Evolutionary conservation across 2,888 invertebrate genomes (phyloP).

Genomic region (Acronicta psi): DNA sequence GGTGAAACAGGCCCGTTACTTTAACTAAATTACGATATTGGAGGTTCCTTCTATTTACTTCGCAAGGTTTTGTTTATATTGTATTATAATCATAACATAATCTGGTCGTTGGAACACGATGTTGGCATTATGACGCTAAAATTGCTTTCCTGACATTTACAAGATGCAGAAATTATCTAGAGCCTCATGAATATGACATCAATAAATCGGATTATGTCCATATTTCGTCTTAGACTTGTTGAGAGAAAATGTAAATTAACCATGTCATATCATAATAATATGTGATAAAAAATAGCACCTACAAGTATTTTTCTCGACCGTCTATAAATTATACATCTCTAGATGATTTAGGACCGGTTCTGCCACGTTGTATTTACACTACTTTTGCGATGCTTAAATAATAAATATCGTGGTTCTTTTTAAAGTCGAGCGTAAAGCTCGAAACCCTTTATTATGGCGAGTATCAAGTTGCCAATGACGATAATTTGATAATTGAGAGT

Average conservation of each 20-base stretch:
- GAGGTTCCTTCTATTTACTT: too few species aligned
- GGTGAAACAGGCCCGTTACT: too few species aligned
- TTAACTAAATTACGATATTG: too few species aligned
- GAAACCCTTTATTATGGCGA: conserved; percentile 76
- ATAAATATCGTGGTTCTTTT: conserved; percentile 78
- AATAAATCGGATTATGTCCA: conserved; percentile 64
- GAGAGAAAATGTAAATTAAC: conserved; percentile 67
- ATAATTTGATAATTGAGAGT: conserved; percentile 84
- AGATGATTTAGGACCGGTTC: conserved; percentile 76
- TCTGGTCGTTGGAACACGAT: conserved; percentile 47
- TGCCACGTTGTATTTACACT: conserved; percentile 77
- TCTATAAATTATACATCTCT: conserved; percentile 68
- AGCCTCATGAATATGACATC: conserved; percentile 65
- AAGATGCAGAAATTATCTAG: conserved; percentile 59
- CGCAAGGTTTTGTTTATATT: conserved; percentile 41
- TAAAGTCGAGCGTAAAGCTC: conserved; percentile 71
- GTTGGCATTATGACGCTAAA: conserved; percentile 57
- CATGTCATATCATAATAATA: conserved; percentile 54
- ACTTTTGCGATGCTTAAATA: conserved; percentile 72
- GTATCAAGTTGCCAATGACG: conserved; percentile 78
- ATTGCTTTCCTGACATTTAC: conserved; percentile 60
- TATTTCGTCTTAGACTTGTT: conserved; percentile 61
- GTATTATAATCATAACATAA: conserved; percentile 41
- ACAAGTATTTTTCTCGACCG: conserved; percentile 60
- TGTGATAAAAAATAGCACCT: conserved; percentile 61